Percentiles rank a stretch among this genome's conserved stretches.
These are phyloP conservation scores for Orius insidiosus DNA, from an alignment of 1,140 invertebrate species.

Conservation along the genomic window DNA sequence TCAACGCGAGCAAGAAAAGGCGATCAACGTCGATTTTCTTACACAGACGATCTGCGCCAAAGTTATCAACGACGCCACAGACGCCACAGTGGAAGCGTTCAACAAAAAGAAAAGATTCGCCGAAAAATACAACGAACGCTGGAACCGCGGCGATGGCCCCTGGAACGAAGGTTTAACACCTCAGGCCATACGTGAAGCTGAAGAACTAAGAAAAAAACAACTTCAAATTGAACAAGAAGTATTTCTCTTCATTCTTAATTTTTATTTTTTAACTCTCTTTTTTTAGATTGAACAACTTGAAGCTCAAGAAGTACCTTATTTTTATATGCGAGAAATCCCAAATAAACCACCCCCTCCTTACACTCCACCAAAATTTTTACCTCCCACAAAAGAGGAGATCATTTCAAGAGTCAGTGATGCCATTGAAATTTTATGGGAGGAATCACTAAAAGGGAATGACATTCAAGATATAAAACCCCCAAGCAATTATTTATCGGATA, in stretches of 20 bases:
- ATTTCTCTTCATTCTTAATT: not conserved
- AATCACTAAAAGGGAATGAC: not conserved
- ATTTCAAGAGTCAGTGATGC: not conserved
- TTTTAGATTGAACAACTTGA: constrained; percentile 38
- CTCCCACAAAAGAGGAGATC: constrained; percentile 5
- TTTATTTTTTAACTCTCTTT: too few relatives aligned
- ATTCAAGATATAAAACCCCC: not conserved
- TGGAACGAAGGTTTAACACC: constrained; percentile 21
- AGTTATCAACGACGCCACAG: constrained; percentile 17
- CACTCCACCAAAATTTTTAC: constrained; percentile 32
- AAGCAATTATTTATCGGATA: not conserved
- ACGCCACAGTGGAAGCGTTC: constrained; percentile 13
- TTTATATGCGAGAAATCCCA: constrained; percentile 44
- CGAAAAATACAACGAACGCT: not conserved
- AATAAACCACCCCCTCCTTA: constrained; percentile 56
- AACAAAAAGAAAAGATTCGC: constrained; percentile 8
- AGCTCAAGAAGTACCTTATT: constrained; percentile 27
- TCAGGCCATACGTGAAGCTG: constrained; percentile 28
- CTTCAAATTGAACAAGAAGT: constrained; percentile 43
- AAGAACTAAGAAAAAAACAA: constrained; percentile 33
- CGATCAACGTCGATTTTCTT: constrained; percentile 9
- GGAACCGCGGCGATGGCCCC: too few relatives aligned
- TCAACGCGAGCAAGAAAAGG: constrained; percentile 6
- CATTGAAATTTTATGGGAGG: constrained; percentile 3
- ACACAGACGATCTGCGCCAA: constrained; percentile 9